phyloP scores from a whole-genome alignment of 2,797 vertebrate species.

The Poeciliopsis presidionis region DNA sequence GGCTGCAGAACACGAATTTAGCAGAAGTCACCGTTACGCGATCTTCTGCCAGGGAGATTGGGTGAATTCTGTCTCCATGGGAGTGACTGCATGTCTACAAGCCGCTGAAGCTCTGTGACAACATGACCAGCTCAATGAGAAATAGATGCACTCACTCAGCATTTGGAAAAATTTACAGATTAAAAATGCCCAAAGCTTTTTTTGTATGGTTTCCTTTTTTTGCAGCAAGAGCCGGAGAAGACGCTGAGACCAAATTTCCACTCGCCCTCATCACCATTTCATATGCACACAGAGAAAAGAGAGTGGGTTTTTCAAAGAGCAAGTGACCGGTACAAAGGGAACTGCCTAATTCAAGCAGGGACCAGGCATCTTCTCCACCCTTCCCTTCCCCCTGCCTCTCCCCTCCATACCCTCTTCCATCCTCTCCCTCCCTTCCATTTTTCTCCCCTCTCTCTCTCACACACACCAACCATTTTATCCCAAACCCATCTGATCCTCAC shows the following conservation, averaged over 20 bases:
- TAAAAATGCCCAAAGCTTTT: slow-evolving; percentile 22
- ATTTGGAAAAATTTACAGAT: slow-evolving; percentile 33
- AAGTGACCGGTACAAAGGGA: slow-evolving; percentile 67
- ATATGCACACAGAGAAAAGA: slow-evolving; percentile 44
- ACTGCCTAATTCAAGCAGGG: slow-evolving; percentile 66
- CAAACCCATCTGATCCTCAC: slow-evolving; percentile 38
- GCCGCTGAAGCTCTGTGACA: slow-evolving; percentile 56
- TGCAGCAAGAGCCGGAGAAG: slow-evolving; percentile 32
- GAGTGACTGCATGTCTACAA: slow-evolving; percentile 62
- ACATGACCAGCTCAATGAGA: slow-evolving; percentile 52
- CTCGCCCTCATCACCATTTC: slow-evolving; percentile 26
- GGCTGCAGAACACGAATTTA: slow-evolving; percentile 61
- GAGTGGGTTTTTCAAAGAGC: slow-evolving; percentile 61
- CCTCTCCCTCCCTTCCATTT: slow-evolving; percentile 69
- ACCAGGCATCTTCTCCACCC: slow-evolving; percentile 73
- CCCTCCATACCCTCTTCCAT: slow-evolving; percentile 73
- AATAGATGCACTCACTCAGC: slow-evolving; percentile 42
- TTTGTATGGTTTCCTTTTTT: slow-evolving; percentile 7
- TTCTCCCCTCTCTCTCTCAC: slow-evolving; percentile 50
- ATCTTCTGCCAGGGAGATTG: slow-evolving; percentile 66
- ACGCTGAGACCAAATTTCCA: slow-evolving; percentile 40
- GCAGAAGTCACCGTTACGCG: slow-evolving; percentile 66
- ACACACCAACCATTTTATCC: slow-evolving; percentile 55
- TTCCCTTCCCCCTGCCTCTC: slow-evolving; percentile 79
- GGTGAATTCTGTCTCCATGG: slow-evolving; percentile 59